Base-by-base conservation (phyloP, 2,888 invertebrate species). In the Eristalinus sepulchralis region DNA sequence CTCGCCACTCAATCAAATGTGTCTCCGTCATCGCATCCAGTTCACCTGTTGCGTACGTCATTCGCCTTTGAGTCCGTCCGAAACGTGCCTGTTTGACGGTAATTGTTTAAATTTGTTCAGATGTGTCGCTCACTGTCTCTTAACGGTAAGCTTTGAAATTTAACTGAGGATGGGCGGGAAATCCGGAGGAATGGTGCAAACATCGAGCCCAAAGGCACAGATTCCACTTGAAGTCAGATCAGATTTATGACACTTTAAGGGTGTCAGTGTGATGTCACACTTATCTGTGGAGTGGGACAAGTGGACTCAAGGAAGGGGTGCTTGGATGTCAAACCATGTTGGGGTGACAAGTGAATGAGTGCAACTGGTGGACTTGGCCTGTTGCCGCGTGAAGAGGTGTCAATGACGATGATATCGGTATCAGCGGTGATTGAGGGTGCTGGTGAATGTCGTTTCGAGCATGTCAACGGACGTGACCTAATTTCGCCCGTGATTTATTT, bases 71-170 rank as follows among this genome's bases (percentile, higher is more conserved):
- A 73, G 36, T 33, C 57, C 63, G 57, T 39, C 13, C 39, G 4
- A 63, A 81, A 68, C 75, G 64, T 70, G 81, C 33, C 63, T 22
- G 17, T 31, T 33, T 13, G 2, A 6, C 20, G 6, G 72, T 83
- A 77, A 83, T 83, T 83, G 77, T 72, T 83, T 77, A 72, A 77
- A 77, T 83, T 83, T 72, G 83, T 83, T 83, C 17, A 71, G 62
- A 47, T 47, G 27, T 62, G 81, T 59, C 75, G 75, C 47, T 82
- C n/a, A n/a, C 76, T 60, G 62, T 62, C 80, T 63, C 33, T 24
- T 64, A 13, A n/a, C 31, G 33, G 77, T 36, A 34, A 36, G 20
- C 36, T 75, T 24, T 33, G 20, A 17, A 47, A 17, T 27, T 27
- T 6, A 0, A n/a, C 2, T n/a, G 4, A 0, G 39, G 13, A n/a